Base-by-base conservation (phyloP, 2,888 invertebrate species). In the Papilio elwesi region DNA sequence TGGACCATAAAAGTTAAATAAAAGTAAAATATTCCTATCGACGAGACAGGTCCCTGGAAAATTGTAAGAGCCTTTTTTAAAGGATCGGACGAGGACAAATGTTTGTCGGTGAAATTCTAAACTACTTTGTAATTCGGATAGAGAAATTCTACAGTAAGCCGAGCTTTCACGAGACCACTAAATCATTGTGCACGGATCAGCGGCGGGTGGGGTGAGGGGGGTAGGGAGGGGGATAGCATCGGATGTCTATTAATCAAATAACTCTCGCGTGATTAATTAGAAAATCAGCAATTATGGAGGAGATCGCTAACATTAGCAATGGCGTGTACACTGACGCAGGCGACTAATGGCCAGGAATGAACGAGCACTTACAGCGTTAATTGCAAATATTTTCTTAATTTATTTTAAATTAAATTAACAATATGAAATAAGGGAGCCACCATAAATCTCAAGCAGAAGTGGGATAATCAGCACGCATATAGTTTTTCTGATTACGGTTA, bases 241-340 rank as follows among this genome's bases (percentile, higher is more conserved):
- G 83, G 85, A 83, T 85, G 83, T 88, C 90, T 87, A 93, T 93
- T 92, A 92, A 93, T 93, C 91, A 93, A 91, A 91, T 86, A 85
- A 89, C 87, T 86, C 88, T 83, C 86, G 79, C 76, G 90, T 92
- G 92, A 93, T 92, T 91, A 93, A 93, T 93, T 92, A 89, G 88
- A 85, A 90, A 92, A 92, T 91, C 88, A 87, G 90, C 86, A 91
- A 92, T 92, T 91, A 92, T 57, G 86, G 81, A 80, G 80, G 82
- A 84, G 89, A 88, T 87, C 81, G 85, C 83, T 79, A 80, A 86
- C 86, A 86, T 89, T 85, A 85, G 83, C 84, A 78, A 82, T 78
- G 79, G 76, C 73, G 65, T 70, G 70, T 59, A 74, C 75, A 48
- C 13, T 49, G 53, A 57, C 36, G 53, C 26, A 62, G 69, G 15